Evolutionary conservation across 2,888 invertebrate species (phyloP).

Genomic region (Eulithis testata): DNA sequence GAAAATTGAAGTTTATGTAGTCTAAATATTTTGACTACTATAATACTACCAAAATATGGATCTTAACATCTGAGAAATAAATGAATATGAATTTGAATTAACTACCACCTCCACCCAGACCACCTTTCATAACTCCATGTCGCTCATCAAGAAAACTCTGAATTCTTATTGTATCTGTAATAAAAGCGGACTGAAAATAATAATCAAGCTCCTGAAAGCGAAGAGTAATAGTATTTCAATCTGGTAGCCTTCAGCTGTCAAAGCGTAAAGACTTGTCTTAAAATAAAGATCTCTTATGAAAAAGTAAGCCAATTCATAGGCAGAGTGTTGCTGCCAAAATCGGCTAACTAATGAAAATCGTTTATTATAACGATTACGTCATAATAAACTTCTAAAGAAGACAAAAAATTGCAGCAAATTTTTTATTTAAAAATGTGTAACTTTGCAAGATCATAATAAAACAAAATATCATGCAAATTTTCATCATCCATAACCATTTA

Average conservation of each 20-base stretch:
- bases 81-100: no score
- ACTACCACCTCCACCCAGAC: constrained; percentile 49
- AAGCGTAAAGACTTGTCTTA: no score
- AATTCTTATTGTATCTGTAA: constrained; percentile 71
- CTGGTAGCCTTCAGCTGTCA: neutral
- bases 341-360: no score
- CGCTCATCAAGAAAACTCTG: constrained; percentile 73
- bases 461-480: constrained; percentile 14
- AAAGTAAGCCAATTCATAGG: no score
- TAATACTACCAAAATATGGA: no score
- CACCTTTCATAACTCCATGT: constrained; percentile 23
- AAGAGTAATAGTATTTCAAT: constrained; percentile 1
- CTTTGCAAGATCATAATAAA: neutral
- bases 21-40: no score
- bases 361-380: no score
- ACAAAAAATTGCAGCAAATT: neutral
- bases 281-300: no score
- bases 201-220: constrained; percentile 49
- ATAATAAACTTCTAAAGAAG: no score
- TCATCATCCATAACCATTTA: constrained; percentile 23
- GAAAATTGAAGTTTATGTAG: no score
- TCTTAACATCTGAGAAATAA: no score
- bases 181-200: constrained; percentile 62
- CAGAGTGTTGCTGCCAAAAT: no score
- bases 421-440: neutral